Evolutionary conservation across 2,888 invertebrate genomes (phyloP).

Genomic region (Yponomeuta cagnagella): DNA sequence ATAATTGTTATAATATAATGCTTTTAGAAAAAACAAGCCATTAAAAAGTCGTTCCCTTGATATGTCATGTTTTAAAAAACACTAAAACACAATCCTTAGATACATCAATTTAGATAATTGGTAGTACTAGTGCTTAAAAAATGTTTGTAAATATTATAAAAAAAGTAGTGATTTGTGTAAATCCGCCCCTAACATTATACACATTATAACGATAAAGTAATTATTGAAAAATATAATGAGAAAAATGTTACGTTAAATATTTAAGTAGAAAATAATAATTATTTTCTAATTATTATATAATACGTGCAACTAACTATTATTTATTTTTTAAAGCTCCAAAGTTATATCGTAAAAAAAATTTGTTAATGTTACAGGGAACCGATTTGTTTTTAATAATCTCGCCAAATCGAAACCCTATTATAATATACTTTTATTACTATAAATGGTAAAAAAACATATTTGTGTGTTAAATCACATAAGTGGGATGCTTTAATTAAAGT

Average conservation of each 20-base stretch:
- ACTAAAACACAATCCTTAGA: not conserved
- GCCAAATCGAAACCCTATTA: slow-evolving; percentile 17
- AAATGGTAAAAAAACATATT: slow-evolving; percentile 22
- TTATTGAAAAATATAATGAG: slow-evolving; percentile 21
- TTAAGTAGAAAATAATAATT: not conserved
- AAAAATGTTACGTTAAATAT: not conserved
- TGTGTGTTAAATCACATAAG: slow-evolving; percentile 54
- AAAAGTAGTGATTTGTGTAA: slow-evolving; percentile 59
- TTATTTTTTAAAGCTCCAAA: too few relatives aligned
- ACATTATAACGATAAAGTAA: slow-evolving; percentile 23
- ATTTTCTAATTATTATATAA: not conserved
- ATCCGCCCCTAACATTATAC: slow-evolving; percentile 46
- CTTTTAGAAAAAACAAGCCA: not conserved
- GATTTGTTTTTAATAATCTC: slow-evolving; percentile 15
- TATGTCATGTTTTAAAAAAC: not conserved
- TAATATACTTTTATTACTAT: slow-evolving; percentile 21
- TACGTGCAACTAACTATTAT: not conserved
- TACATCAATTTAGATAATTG: too few relatives aligned
- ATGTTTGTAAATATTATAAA: slow-evolving; percentile 62
- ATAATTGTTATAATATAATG: not conserved
- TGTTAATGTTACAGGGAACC: slow-evolving; percentile 18
- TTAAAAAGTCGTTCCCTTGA: not conserved
- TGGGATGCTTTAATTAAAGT: slow-evolving; percentile 69
- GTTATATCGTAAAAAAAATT: slow-evolving; percentile 2
- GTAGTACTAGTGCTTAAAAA: slow-evolving; percentile 41